Evolutionary conservation across 2,888 invertebrate species (phyloP).

Genomic region (Morpho achilles): DNA sequence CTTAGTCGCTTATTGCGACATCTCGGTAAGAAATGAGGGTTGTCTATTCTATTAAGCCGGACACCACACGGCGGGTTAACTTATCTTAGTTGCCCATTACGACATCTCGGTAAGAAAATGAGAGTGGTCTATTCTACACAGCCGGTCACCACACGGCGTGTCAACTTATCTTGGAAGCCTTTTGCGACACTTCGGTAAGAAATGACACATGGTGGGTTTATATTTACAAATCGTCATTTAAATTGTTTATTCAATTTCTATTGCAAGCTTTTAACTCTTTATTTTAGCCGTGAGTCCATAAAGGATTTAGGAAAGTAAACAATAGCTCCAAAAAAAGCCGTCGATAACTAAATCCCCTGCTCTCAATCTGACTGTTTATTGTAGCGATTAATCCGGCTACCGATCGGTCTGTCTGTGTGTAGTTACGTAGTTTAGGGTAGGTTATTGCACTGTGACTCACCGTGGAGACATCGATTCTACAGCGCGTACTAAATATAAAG

Average conservation of each 20-base stretch:
- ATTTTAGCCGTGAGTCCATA: neutral
- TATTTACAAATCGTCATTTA: too few relatives aligned
- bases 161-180: too few relatives aligned
- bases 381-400: slow-evolving; percentile 30
- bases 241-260: neutral
- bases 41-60: too few relatives aligned
- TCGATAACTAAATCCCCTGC: slow-evolving; percentile 10
- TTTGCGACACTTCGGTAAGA: too few relatives aligned
- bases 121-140: too few relatives aligned
- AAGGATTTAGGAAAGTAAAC: slow-evolving; percentile 2
- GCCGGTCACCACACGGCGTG: too few relatives aligned
- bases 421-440: slow-evolving; percentile 15
- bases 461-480: slow-evolving; percentile 23
- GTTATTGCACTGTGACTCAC: slow-evolving; percentile 32
- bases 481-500: slow-evolving; percentile 18
- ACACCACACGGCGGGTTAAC: too few relatives aligned
- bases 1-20: too few relatives aligned
- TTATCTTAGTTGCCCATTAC: too few relatives aligned
- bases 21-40: too few relatives aligned
- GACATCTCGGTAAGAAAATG: too few relatives aligned
- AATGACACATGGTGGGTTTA: too few relatives aligned
- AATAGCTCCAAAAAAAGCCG: slow-evolving; percentile 1
- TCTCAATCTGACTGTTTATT: slow-evolving; percentile 12
- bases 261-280: neutral
- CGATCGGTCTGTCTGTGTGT: slow-evolving; percentile 21